Conservation (phyloP, 2,113 vertebrate genomes). For the Isichthys henryi region DNA sequence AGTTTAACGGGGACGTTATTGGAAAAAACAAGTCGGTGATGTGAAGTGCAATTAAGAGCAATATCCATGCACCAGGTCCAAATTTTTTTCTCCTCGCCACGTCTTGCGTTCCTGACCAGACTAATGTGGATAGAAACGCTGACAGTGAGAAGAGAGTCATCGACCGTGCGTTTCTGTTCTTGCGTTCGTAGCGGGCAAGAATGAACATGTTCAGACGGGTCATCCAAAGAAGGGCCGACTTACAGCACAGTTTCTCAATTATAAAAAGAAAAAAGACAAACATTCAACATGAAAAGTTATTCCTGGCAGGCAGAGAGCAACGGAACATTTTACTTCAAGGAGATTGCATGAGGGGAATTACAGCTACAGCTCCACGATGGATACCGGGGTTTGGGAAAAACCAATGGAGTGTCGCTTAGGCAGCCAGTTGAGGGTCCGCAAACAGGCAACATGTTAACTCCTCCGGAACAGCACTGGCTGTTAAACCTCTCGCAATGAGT, state of each 20-base stretch:
- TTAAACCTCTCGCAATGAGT: neutral
- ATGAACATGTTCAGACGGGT: conserved; percentile 33
- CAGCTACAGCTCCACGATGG: neutral
- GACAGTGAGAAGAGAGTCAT: neutral
- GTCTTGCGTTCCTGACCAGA: neutral
- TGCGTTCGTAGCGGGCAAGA: neutral
- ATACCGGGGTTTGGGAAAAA: neutral
- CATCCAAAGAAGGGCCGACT: neutral
- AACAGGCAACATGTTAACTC: neutral
- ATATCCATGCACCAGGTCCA: neutral
- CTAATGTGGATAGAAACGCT: neutral
- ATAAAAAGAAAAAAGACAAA: neutral
- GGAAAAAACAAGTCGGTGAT: neutral
- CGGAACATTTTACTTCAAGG: conserved; percentile 8
- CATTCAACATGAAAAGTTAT: conserved; percentile 21
- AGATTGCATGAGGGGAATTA: neutral
- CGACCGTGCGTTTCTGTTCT: neutral
- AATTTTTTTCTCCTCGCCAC: neutral
- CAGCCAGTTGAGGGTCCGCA: neutral
- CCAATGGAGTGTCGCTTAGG: neutral
- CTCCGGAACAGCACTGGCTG: neutral
- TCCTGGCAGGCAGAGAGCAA: conserved; percentile 1
- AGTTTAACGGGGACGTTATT: neutral
- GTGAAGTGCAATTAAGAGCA: neutral
- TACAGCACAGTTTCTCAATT: neutral